Conservation (phyloP, 2,797 vertebrate species). For the Syncerus caffer region DNA sequence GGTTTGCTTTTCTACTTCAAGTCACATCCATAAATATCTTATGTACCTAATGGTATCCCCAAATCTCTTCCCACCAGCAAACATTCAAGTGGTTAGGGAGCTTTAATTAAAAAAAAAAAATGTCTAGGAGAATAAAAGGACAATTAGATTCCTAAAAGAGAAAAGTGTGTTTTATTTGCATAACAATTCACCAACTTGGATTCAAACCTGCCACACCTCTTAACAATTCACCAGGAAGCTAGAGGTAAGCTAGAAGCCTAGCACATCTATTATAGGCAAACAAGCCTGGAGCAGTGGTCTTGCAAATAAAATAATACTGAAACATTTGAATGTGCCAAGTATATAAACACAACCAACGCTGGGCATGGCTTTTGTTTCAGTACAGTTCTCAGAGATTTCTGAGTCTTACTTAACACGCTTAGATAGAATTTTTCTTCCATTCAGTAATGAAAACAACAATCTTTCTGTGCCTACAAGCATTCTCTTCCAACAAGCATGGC, state of each 20-base stretch:
- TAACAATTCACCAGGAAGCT: slow-evolving; percentile 24
- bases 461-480: not conserved
- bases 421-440: slow-evolving; percentile 12
- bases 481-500: not conserved
- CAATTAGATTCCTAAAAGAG: slow-evolving; percentile 78
- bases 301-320: not conserved
- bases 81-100: slow-evolving; percentile 53
- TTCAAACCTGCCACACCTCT: slow-evolving; percentile 66
- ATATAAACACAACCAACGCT: not conserved
- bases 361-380: not conserved
- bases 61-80: slow-evolving; percentile 34
- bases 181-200: slow-evolving; percentile 77
- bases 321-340: not conserved
- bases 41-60: slow-evolving; percentile 34
- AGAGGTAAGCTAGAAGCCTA: slow-evolving; percentile 7
- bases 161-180: slow-evolving; percentile 82
- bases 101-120: slow-evolving; percentile 59
- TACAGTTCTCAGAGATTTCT: slow-evolving; percentile 6
- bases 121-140: slow-evolving; percentile 66
- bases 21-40: not conserved
- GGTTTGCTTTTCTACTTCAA: not conserved
- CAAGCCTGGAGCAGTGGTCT: not conserved
- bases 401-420: not conserved
- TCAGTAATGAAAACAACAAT: not conserved
- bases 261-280: not conserved